Conservation (phyloP, 2,888 invertebrate species). For the Hydroisotoma schaefferi region DNA sequence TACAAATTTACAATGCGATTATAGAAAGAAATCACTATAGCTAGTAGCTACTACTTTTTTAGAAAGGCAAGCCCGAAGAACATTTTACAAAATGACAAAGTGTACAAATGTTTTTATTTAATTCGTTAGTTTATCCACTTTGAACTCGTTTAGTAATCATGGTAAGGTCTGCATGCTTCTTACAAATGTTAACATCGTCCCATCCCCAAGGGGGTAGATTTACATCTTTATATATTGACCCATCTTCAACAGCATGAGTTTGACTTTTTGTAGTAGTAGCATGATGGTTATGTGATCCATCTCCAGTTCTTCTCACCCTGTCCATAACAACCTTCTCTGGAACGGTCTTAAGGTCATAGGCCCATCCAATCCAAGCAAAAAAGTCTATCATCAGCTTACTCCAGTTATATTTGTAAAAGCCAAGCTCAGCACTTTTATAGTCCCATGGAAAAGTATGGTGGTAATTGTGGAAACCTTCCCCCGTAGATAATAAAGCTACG, state of each 20-base stretch:
- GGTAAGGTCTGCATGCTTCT: constrained; percentile 13
- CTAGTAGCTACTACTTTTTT: too few relatives aligned
- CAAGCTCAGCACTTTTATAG: constrained; percentile 85
- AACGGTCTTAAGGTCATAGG: constrained; percentile 78
- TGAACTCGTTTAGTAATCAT: neutral
- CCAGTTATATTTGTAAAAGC: constrained; percentile 65
- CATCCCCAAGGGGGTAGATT: constrained; percentile 29
- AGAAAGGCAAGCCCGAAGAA: too few relatives aligned
- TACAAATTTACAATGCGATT: too few relatives aligned
- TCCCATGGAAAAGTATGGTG: constrained; percentile 93
- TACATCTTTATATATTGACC: neutral
- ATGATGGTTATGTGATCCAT: constrained; percentile 27
- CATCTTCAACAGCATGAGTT: constrained; percentile 13
- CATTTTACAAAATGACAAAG: too few relatives aligned
- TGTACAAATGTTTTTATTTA: too few relatives aligned
- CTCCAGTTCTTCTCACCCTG: constrained; percentile 53
- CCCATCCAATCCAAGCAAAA: constrained; percentile 78
- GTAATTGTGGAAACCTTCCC: constrained; percentile 77
- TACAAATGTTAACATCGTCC: constrained; percentile 30
- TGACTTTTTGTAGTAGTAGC: neutral
- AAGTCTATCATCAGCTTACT: constrained; percentile 75
- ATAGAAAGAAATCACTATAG: too few relatives aligned
- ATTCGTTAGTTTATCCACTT: too few relatives aligned
- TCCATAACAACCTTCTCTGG: constrained; percentile 51
- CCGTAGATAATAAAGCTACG: constrained; percentile 35